A percentile compares a stretch with the other conserved stretches of the same genome.
Evolutionary conservation across 1,140 invertebrate genomes (phyloP).

Genomic region (Lepidurus couesii): DNA sequence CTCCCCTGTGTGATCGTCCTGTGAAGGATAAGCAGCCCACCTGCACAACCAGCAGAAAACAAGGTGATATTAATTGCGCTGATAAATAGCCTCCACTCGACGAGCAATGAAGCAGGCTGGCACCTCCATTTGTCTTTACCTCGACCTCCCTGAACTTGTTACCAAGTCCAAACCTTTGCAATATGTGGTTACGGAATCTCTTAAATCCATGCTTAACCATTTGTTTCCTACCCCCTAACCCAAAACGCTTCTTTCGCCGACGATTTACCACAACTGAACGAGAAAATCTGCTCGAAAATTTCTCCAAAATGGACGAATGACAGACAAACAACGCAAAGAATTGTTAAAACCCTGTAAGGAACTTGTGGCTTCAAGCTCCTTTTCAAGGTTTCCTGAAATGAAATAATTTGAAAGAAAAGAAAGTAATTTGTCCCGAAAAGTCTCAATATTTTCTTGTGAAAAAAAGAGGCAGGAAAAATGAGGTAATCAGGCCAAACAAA

Average conservation of each 20-base stretch:
- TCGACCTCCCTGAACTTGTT: conserved; percentile 11
- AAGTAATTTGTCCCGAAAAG: neutral
- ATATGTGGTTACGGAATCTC: no score
- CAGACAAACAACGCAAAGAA: no score
- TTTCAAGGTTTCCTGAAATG: neutral
- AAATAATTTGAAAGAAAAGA: neutral
- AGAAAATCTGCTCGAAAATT: neutral
- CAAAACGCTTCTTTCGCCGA: neutral
- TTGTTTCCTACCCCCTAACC: neutral
- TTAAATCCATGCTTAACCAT: neutral
- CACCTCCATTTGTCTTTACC: neutral
- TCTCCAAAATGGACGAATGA: neutral
- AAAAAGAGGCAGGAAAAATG: no score
- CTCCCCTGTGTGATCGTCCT: neutral
- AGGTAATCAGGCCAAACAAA: neutral
- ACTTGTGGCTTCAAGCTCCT: neutral
- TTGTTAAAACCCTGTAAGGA: no score
- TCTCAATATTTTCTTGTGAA: no score
- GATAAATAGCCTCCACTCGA: conserved; percentile 18
- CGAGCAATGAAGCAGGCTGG: conserved; percentile 7
- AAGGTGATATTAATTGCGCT: conserved; percentile 19
- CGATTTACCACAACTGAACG: neutral
- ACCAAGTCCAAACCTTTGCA: neutral
- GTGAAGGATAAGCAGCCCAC: neutral
- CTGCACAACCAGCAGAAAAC: neutral